A percentile compares a stretch with the other conserved stretches of the same genome.
Conservation (phyloP, 2,113 vertebrate species). For the Desmodus rotundus region DNA sequence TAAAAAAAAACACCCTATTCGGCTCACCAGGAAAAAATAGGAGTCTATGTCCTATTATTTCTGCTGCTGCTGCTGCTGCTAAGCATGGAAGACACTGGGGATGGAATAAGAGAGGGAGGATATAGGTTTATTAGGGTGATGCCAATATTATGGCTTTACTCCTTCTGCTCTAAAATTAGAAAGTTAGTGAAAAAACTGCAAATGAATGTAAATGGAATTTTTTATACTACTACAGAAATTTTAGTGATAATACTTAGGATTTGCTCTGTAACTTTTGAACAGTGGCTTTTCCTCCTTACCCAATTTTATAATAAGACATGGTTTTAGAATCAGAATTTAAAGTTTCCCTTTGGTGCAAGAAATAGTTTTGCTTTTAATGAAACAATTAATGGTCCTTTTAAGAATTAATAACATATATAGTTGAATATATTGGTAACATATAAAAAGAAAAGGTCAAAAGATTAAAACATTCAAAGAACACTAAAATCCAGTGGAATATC, state of each 20-base stretch:
- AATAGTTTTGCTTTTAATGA: slow-evolving; percentile 46
- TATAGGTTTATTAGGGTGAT: background rate
- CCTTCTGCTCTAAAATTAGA: slow-evolving; percentile 23
- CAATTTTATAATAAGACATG: slow-evolving; percentile 40
- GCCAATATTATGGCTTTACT: background rate
- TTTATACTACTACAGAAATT: background rate
- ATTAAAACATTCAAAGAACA: slow-evolving; percentile 21
- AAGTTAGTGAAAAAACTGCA: slow-evolving; percentile 32
- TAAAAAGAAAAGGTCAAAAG: slow-evolving; percentile 44
- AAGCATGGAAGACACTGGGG: background rate
- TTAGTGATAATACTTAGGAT: slow-evolving; percentile 24
- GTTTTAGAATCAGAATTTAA: slow-evolving; percentile 50
- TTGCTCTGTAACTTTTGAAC: slow-evolving; percentile 40
- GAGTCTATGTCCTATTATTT: slow-evolving; percentile 1
- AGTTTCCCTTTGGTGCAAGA: slow-evolving; percentile 47
- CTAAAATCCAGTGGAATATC: background rate
- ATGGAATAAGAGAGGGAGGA: background rate
- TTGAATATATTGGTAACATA: slow-evolving; percentile 23
- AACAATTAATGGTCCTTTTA: slow-evolving; percentile 33
- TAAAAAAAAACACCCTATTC: slow-evolving; percentile 20
- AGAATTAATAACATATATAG: slow-evolving; percentile 42
- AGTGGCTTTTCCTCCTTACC: background rate
- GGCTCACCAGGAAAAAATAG: background rate
- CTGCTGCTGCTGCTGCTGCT: background rate
- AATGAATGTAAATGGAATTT: background rate